phyloP scores from a whole-genome alignment of 2,888 invertebrate genomes.

The Thera obeliscata region DNA sequence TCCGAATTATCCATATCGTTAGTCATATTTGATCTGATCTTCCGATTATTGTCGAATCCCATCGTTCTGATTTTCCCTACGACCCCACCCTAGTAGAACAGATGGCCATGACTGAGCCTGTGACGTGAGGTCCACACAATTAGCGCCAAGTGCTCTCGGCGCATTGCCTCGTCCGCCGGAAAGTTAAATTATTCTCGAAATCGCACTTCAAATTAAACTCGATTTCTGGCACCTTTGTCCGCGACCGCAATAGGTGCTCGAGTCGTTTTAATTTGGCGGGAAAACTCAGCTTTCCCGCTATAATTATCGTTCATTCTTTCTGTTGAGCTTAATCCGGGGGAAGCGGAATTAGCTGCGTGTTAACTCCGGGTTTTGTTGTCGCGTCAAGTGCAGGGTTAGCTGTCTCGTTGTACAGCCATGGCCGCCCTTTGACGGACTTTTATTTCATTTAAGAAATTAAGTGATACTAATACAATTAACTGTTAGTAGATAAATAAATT shows the following conservation, averaged over 20 bases:
- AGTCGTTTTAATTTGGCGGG: conserved; percentile 61
- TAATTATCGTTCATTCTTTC: conserved; percentile 56
- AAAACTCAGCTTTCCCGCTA: conserved; percentile 52
- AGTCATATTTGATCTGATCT: no score
- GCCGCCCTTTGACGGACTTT: background rate
- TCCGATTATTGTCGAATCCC: no score
- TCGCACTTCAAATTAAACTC: conserved; percentile 70
- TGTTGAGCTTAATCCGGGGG: conserved; percentile 26
- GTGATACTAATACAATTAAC: background rate
- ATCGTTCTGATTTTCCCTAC: background rate
- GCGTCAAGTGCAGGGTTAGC: conserved; percentile 27
- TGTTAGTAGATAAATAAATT: background rate
- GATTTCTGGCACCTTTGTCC: conserved; percentile 60
- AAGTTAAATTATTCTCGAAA: conserved; percentile 44
- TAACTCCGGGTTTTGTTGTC: conserved; percentile 28
- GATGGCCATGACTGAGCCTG: conserved; percentile 30
- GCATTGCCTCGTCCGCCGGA: conserved; percentile 52
- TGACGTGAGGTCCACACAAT: conserved; percentile 69
- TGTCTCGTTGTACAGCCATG: conserved; percentile 12
- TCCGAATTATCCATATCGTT: no score
- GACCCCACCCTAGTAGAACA: conserved; percentile 32
- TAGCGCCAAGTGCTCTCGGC: conserved; percentile 69
- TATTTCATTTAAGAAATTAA: background rate
- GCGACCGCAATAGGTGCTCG: conserved; percentile 46
- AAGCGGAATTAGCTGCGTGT: conserved; percentile 30